Base-by-base conservation (phyloP, 2,113 vertebrate genomes). In the Calypte anna region DNA sequence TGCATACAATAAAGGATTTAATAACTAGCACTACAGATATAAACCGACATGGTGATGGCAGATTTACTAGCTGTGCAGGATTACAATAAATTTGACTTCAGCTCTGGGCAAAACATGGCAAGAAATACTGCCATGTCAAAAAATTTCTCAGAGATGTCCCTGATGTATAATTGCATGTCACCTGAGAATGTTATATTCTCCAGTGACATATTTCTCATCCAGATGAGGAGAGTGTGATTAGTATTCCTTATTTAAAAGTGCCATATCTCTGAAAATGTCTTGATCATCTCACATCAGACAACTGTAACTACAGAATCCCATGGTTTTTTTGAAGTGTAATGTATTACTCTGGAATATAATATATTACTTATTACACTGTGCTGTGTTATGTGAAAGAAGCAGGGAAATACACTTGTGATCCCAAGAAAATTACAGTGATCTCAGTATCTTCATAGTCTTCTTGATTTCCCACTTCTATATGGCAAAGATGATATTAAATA, bases 71-170 rank as follows among this genome's bases (percentile, higher is more conserved):
- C 72, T 75, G 18, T 33, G 27, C 66, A 70, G 28, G 33, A 91
- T 67, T 79, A 84, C 72, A 90, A 55, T 92, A 92, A 92, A 96
- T 90, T 86, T 90, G 21, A 86, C 82, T 80, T 38, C 3, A 53
- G 53, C 59, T 89, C 38, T 20, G 17, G 44, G 77, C 30, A 96
- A 93, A 94, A 75, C 55, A 88, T 8, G 6, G 40, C 67, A 70
- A 91, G 86, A 96, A 96, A 91, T 76, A 93, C 38, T 61, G 59
- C 55, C 74, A 63, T 1, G 30, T 64, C 88, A 74, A 79, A 93
- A 30, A 87, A 82, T 92, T 83, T 88, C 81, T 83, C 76, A 28
- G 78, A 94, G 38, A 86, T 43, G 59, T 67, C 74, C 64, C 80
- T 66, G 67, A 21, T 88, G 67, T 82, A 76, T 62, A 95, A 93